Evolutionary conservation across 2,113 vertebrate species (phyloP).

Genomic region (Nanorana parkeri): DNA sequence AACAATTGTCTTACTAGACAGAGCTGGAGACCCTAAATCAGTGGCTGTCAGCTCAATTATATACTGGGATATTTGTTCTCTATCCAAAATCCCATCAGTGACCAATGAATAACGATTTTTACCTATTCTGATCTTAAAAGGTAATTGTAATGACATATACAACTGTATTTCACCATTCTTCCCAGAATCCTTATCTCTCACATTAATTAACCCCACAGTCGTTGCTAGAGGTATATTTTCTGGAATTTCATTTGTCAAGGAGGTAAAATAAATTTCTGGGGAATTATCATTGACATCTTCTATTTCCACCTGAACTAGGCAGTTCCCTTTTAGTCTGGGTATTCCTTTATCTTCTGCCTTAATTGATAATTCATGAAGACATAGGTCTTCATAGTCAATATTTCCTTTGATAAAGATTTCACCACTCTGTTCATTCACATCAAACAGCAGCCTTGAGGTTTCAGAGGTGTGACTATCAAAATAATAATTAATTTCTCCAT

Average conservation of each 20-base stretch:
- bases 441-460: slow-evolving; percentile 70
- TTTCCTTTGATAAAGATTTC: slow-evolving; percentile 74
- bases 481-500: slow-evolving; percentile 72
- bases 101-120: not conserved
- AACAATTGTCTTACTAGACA: no score
- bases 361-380: slow-evolving; percentile 82
- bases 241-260: slow-evolving; percentile 60
- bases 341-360: slow-evolving; percentile 79
- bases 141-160: slow-evolving; percentile 65
- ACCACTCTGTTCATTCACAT: slow-evolving; percentile 72
- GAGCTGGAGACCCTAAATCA: no score
- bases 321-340: slow-evolving; percentile 82
- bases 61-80: no score
- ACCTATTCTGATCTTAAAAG: slow-evolving; percentile 9
- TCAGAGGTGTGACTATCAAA: slow-evolving; percentile 67
- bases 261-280: slow-evolving; percentile 71
- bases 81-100: no score
- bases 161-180: slow-evolving; percentile 80
- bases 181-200: slow-evolving; percentile 56
- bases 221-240: slow-evolving; percentile 67
- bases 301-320: slow-evolving; percentile 75
- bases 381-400: slow-evolving; percentile 79
- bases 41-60: no score
- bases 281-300: slow-evolving; percentile 73
- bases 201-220: slow-evolving; percentile 73